Evolutionary conservation across 2,888 invertebrate species (phyloP).

Genomic region (Yponomeuta evonymella): DNA sequence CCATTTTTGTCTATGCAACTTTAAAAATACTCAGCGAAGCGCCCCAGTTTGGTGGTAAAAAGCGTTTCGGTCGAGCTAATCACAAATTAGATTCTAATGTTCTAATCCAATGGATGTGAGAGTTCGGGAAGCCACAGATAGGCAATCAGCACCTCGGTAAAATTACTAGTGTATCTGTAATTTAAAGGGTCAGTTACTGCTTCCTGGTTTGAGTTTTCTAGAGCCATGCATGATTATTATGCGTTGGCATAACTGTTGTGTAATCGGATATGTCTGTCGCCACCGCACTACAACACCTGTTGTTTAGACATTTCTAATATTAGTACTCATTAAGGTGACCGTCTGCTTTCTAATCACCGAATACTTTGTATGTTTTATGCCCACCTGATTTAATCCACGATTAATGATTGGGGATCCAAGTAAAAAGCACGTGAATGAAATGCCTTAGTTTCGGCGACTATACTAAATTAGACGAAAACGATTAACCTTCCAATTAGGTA

Average conservation of each 20-base stretch:
- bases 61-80: background rate
- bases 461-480: slow-evolving; percentile 18
- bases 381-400: slow-evolving; percentile 30
- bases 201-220: background rate
- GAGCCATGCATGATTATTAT: background rate
- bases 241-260: background rate
- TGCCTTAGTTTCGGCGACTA: slow-evolving; percentile 19
- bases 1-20: too few species aligned
- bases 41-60: background rate
- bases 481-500: slow-evolving; percentile 20
- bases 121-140: background rate
- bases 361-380: slow-evolving; percentile 38
- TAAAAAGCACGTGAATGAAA: slow-evolving; percentile 33
- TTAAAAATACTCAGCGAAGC: too few species aligned
- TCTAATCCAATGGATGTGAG: background rate
- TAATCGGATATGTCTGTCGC: background rate
- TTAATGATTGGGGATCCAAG: slow-evolving; percentile 24
- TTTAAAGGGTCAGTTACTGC: background rate
- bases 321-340: slow-evolving; percentile 37
- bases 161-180: background rate
- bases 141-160: background rate
- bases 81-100: background rate
- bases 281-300: slow-evolving; percentile 21
- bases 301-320: slow-evolving; percentile 32
- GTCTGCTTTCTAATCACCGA: slow-evolving; percentile 52